Evolutionary conservation across 2,888 invertebrate genomes (phyloP).

Genomic region (Cosmia trapezina): DNA sequence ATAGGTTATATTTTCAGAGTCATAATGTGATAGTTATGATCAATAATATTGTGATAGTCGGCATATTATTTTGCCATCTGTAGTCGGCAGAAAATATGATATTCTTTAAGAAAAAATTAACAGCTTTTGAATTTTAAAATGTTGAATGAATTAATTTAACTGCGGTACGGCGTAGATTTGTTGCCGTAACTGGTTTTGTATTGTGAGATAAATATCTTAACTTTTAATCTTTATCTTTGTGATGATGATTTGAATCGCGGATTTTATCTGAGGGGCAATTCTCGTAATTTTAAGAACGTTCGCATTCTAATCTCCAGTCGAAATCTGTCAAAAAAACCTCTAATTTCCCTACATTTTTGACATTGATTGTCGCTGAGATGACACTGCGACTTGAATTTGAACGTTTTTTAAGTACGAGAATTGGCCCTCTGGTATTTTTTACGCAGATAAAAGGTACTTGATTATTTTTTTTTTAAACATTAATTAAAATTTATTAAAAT

Average conservation of each 20-base stretch:
- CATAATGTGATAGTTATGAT: conserved; percentile 9
- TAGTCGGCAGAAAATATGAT: conserved; percentile 19
- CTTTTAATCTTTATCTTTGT: neutral
- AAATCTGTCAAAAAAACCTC: too few species aligned
- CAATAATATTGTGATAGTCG: neutral
- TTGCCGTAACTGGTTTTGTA: conserved; percentile 9
- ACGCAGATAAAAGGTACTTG: too few species aligned
- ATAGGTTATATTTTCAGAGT: neutral
- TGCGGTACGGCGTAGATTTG: neutral
- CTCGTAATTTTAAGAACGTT: too few species aligned
- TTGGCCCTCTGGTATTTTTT: too few species aligned
- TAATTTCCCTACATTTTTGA: too few species aligned
- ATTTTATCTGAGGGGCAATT: too few species aligned
- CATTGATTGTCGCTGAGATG: too few species aligned
- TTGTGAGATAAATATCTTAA: conserved; percentile 4
- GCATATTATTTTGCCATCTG: conserved; percentile 1
- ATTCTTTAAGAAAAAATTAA: conserved; percentile 13
- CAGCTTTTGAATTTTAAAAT: conserved; percentile 11
- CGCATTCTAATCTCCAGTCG: too few species aligned
- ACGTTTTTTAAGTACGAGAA: too few species aligned
- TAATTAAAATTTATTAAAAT: too few species aligned
- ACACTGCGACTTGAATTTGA: too few species aligned
- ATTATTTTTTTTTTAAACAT: too few species aligned
- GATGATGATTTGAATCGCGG: conserved; percentile 22
- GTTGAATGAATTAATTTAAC: neutral